A percentile compares a stretch with the other conserved stretches of the same genome.
phyloP scores from a whole-genome alignment of 2,797 vertebrate genomes.

The Notolabrus celidotus region DNA sequence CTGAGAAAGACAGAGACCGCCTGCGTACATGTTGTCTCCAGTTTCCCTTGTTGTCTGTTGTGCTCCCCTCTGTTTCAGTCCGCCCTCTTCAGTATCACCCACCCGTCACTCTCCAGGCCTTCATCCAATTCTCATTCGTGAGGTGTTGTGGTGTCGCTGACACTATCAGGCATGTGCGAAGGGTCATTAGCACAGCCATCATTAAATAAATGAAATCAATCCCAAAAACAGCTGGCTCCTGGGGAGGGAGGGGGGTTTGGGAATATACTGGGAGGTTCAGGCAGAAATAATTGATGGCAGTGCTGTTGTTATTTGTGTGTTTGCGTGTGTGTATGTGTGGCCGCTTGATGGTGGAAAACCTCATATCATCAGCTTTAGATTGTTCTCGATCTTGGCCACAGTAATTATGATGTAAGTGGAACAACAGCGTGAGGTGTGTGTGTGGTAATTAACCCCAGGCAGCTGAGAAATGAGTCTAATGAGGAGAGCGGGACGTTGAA shows the following conservation, averaged over 20 bases:
- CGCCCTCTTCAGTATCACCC: conserved; percentile 60
- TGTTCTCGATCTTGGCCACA: conserved; percentile 83
- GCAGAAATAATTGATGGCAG: conserved; percentile 70
- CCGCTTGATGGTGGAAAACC: conserved; percentile 61
- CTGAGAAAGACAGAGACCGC: conserved; percentile 78
- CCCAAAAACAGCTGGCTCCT: conserved; percentile 88
- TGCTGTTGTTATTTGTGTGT: conserved; percentile 44
- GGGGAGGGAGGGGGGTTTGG: conserved; percentile 71
- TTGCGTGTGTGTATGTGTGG: conserved; percentile 3
- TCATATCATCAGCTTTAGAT: conserved; percentile 84
- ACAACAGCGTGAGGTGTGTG: conserved; percentile 90
- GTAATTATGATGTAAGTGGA: conserved; percentile 96
- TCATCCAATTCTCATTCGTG: conserved; percentile 76
- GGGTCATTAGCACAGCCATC: conserved; percentile 88
- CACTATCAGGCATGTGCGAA: conserved; percentile 83
- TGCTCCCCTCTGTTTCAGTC: conserved; percentile 39
- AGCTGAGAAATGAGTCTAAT: conserved; percentile 91
- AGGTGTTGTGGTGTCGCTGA: conserved; percentile 77
- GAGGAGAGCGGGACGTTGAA: conserved; percentile 90
- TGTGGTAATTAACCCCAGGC: conserved; percentile 94
- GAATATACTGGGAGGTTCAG: conserved; percentile 60
- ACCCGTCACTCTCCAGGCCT: conserved; percentile 59
- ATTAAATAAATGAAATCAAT: conserved; percentile 92
- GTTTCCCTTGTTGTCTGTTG: conserved; percentile 50
- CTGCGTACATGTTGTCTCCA: conserved; percentile 51